phyloP scores from a whole-genome alignment of 92 coral and sea anemone genomes.

The Porites divaricata region DNA sequence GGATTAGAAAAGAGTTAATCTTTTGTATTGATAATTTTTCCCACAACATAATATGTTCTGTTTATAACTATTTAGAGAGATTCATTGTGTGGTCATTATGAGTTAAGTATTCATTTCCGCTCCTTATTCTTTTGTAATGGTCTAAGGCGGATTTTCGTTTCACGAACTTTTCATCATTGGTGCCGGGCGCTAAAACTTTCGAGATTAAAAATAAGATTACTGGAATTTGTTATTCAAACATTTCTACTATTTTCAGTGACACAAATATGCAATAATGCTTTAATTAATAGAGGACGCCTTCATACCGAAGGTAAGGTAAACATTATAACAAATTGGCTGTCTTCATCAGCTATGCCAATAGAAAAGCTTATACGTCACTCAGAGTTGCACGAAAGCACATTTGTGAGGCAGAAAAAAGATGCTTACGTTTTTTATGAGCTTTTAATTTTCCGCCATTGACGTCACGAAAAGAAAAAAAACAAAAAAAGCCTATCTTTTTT shows the following conservation, averaged over 20 bases:
- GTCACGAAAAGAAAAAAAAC: neutral
- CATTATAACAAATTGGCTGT: conserved; percentile 1
- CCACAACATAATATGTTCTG: neutral
- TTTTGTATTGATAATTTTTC: neutral
- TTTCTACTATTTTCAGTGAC: neutral
- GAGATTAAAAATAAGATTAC: neutral
- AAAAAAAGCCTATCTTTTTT: neutral
- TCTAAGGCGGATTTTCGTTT: neutral
- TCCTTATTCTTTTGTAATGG: conserved; percentile 3
- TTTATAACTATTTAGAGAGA: neutral
- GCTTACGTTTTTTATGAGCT: too few relatives aligned
- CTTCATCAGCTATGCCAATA: neutral
- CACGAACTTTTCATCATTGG: neutral
- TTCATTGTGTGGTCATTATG: neutral
- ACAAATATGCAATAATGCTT: conserved; percentile 17
- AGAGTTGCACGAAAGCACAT: too few relatives aligned
- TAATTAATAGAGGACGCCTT: conserved; percentile 1
- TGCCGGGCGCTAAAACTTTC: neutral
- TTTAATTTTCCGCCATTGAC: neutral
- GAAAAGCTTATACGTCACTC: too few relatives aligned
- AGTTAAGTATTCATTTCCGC: neutral
- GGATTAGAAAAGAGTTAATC: neutral
- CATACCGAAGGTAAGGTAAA: neutral
- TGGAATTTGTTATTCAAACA: neutral
- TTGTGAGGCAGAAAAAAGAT: too few relatives aligned